Evolutionary conservation across 2,113 vertebrate species (phyloP), one percentile per base, ranked within the genome.

Genomic region (Bungarus multicinctus): DNA sequence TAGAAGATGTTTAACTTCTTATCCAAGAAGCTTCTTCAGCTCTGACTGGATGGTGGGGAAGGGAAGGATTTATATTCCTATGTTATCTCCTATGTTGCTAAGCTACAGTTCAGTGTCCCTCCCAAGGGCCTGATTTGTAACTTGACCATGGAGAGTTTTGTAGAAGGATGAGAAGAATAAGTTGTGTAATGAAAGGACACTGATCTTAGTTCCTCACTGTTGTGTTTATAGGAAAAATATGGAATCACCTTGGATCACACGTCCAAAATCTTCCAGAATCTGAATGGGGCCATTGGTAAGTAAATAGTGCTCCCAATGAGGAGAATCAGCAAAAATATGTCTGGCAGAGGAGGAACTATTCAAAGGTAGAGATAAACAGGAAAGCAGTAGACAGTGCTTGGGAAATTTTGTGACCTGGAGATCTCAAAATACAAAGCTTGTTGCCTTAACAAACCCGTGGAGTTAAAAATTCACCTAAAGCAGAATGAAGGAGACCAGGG

Each of bases 211-310:
- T 23, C 87, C 25, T 52, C 3, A 30, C 30, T 90, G 34, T 88
- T 55, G 39, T 93, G 89, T 50, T 92, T 22, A 18, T 94, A 98
- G 98, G 97, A 96, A 53, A 98, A 98, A 91, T 97, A 97, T 57
- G 95, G 96, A 89, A 97, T 98, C 39, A 96, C 96, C 3, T 96
- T 98, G 92, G 98, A 98, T 92, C 98, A 98, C 90, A 98, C 97
- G 47, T 98, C 98, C 0, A 96, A 94, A 52, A 98, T 98, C 89
- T 98, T 98, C 95, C 98, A 98, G 96, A 98, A 98, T 90, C 97
- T 98, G 89, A 98, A 98, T 1, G 98, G 98, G 34, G 98, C 98
- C 81, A 95, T 98, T 34, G 98, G 98, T 98, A 94, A 97, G 97
- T 93, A 9, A 69, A 85, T 10, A 20, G n/a, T 50, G 18, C 0